phyloP scores from a whole-genome alignment of 2,888 invertebrate species.

The Fabriciana adippe region DNA sequence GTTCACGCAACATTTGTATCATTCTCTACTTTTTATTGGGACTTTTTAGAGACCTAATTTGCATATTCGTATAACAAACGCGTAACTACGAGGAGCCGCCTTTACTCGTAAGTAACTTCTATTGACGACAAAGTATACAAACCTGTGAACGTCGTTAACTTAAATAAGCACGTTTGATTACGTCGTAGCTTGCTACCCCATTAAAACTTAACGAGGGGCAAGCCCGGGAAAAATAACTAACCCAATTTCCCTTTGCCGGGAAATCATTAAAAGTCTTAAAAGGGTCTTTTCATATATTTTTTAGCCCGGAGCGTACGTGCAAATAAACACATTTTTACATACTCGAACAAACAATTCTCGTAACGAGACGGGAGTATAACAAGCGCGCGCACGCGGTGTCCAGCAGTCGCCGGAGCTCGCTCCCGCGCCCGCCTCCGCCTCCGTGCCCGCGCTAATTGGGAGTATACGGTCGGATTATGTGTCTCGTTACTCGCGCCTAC shows the following conservation, averaged over 20 bases:
- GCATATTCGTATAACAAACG: conserved; percentile 41
- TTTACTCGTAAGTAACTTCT: conserved; percentile 54
- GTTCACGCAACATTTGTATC: conserved; percentile 20
- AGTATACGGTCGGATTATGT: conserved; percentile 72
- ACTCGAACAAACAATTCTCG: conserved; percentile 82
- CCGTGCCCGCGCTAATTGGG: conserved; percentile 65
- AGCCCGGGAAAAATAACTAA: conserved; percentile 82
- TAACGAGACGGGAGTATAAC: conserved; percentile 80
- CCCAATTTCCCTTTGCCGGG: conserved; percentile 83
- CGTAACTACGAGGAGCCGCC: conserved; percentile 42
- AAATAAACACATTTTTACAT: conserved; percentile 83
- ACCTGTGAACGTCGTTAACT: conserved; percentile 77
- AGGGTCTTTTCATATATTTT: conserved; percentile 81
- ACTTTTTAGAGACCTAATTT: conserved; percentile 41
- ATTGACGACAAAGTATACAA: conserved; percentile 73
- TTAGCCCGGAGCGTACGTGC: conserved; percentile 80
- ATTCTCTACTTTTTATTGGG: conserved; percentile 36
- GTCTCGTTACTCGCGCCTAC: conserved; percentile 69
- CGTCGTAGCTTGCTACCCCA: conserved; percentile 81
- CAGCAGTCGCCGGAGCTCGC: conserved; percentile 46
- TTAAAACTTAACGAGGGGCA: conserved; percentile 83
- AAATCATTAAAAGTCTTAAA: conserved; percentile 83
- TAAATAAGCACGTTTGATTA: conserved; percentile 82
- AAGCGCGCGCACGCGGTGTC: conserved; percentile 55
- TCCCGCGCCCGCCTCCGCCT: conserved; percentile 42